phyloP scores from a whole-genome alignment of 2,888 invertebrate genomes.

The Drosophila antonietae region DNA sequence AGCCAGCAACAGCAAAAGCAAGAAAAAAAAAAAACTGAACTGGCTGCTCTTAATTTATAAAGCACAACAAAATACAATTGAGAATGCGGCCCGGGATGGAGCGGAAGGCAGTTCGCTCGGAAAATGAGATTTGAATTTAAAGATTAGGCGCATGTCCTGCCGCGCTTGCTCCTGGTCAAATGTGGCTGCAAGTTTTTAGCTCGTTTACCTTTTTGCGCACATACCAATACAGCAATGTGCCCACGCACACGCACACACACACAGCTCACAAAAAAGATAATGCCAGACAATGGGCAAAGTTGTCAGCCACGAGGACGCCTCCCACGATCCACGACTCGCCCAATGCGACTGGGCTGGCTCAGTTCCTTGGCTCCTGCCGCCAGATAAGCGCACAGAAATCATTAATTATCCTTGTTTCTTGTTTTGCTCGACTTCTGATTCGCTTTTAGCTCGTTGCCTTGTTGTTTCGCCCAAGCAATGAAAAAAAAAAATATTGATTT shows the following conservation, averaged over 20 bases:
- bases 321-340: slow-evolving; percentile 1
- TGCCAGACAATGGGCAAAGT: slow-evolving; percentile 79
- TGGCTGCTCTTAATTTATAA: slow-evolving; percentile 74
- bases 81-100: slow-evolving; percentile 1
- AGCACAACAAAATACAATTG: slow-evolving; percentile 51
- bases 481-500: slow-evolving; percentile 75
- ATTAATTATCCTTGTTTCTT: slow-evolving; percentile 84
- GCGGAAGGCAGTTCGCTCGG: slow-evolving; percentile 43
- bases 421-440: slow-evolving; percentile 80
- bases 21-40: slow-evolving; percentile 27
- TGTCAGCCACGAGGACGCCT: slow-evolving; percentile 47
- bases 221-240: slow-evolving; percentile 18
- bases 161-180: slow-evolving; percentile 65
- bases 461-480: slow-evolving; percentile 6
- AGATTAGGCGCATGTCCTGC: slow-evolving; percentile 79
- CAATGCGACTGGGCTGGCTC: background rate
- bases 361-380: slow-evolving; percentile 33
- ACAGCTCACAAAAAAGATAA: slow-evolving; percentile 76
- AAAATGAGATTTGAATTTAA: slow-evolving; percentile 82
- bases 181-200: slow-evolving; percentile 72
- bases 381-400: slow-evolving; percentile 83
- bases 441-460: slow-evolving; percentile 35
- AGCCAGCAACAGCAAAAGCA: slow-evolving; percentile 41
- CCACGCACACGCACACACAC: slow-evolving; percentile 15
- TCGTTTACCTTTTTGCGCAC: slow-evolving; percentile 73